Base-by-base conservation (phyloP, 2,113 vertebrate species). In the Butastur rufipennis region DNA sequence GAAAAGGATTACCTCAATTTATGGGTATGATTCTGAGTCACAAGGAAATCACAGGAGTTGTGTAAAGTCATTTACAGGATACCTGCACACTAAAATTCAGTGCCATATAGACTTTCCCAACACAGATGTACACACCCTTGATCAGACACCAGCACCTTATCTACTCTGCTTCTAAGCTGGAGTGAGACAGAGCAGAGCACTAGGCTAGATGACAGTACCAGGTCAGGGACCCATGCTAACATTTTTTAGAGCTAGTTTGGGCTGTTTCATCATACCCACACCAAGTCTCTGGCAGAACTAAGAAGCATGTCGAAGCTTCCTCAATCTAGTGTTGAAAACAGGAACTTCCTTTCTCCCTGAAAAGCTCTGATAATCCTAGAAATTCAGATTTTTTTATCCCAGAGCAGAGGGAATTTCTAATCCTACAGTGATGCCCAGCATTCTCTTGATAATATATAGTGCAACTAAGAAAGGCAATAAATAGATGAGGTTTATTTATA, bases 401-500 rank as follows among this genome's bases (percentile, higher is more conserved):
- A 83, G 31, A 79, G 40, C 26, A 81, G 55, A 79, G 32, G 47
- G 43, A 81, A 79, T 95, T 95, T 77, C 66, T 94, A 92, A 55
- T 43, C 23, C 48, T n/a, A 88, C 79, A 81, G n/a, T 50, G 43
- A 52, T 75, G 42, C 58, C 43, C 73, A 90, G 65, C 66, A 78
- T 70, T 90, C 92, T 88, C 86, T 79, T 91, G 65, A 82, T 92
- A 93, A 85, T 40, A 29, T 50, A 90, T 1, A 93, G 63, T 53
- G 48, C 88, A 96, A 85, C 36, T 95, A 92, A 88, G 94, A 90
- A 87, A 93, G 74, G 72, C 81, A 88, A 79, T 93, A 94, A 96
- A 96, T 93, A 92, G 90, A 92, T 83, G 52, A 3, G 19, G 21
- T 75, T 94, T 97, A 98, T 98, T 98, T 98, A 96, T 98, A 97